Evolutionary conservation across 2,113 vertebrate genomes (phyloP).

Genomic region (Empidonax traillii): DNA sequence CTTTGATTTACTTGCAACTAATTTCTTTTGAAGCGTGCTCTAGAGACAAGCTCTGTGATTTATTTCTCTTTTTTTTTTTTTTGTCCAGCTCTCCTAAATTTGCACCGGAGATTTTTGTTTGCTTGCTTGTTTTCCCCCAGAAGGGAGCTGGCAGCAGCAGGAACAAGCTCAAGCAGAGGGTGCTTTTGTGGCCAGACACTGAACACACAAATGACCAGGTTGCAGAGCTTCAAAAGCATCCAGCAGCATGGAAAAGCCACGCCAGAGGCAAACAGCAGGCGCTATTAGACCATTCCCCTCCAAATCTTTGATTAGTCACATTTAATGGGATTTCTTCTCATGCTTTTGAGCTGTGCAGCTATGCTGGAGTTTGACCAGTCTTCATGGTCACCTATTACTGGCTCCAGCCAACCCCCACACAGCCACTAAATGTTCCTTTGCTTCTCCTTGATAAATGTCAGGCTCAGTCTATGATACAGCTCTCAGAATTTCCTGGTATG

Average conservation of each 20-base stretch:
- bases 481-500: neutral
- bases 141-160: neutral
- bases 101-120: neutral
- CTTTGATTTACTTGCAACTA: constrained; percentile 27
- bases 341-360: neutral
- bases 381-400: neutral
- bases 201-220: neutral
- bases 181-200: neutral
- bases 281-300: neutral
- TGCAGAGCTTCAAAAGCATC: neutral
- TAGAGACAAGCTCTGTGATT: neutral
- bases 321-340: constrained; percentile 29
- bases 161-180: neutral
- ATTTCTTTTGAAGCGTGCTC: neutral
- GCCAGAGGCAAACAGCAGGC: neutral
- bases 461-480: neutral
- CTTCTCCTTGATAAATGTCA: neutral
- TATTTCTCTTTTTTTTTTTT: neutral
- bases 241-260: neutral
- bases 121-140: neutral
- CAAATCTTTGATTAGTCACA: constrained; percentile 25
- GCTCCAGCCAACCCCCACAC: neutral
- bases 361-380: neutral
- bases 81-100: neutral
- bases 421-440: neutral